phyloP scores from a whole-genome alignment of 2,888 invertebrate genomes.

The Crioceris asparagi region DNA sequence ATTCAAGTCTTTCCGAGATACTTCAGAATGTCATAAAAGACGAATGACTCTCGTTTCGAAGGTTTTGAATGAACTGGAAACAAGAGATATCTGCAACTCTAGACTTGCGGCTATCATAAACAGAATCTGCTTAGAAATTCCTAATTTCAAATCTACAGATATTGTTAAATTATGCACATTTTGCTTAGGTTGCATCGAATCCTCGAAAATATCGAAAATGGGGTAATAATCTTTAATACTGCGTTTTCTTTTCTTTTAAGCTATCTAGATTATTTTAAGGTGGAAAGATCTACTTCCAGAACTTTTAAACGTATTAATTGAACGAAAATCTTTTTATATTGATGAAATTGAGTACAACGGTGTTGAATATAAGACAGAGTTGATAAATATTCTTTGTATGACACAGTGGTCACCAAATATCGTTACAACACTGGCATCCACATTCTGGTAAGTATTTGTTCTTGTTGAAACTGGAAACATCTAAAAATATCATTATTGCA shows the following conservation, averaged over 20 bases:
- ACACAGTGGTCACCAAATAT: slow-evolving; percentile 48
- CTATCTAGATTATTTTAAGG: slow-evolving; percentile 32
- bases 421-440: slow-evolving; percentile 51
- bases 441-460: slow-evolving; percentile 49
- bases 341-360: slow-evolving; percentile 49
- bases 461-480: not conserved
- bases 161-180: slow-evolving; percentile 45
- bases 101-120: slow-evolving; percentile 42
- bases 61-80: slow-evolving; percentile 29
- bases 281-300: slow-evolving; percentile 61
- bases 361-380: slow-evolving; percentile 48
- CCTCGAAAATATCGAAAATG: slow-evolving; percentile 41
- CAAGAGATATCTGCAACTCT: slow-evolving; percentile 23
- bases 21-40: slow-evolving; percentile 25
- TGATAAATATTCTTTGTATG: slow-evolving; percentile 50
- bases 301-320: slow-evolving; percentile 44
- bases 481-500: slow-evolving; percentile 24
- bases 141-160: slow-evolving; percentile 42
- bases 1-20: slow-evolving; percentile 27
- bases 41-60: slow-evolving; percentile 25
- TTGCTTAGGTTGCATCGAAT: slow-evolving; percentile 44
- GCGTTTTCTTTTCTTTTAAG: not conserved
- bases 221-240: slow-evolving; percentile 29
- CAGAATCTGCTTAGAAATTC: slow-evolving; percentile 41
- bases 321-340: slow-evolving; percentile 44